Base-by-base conservation (phyloP, 2,888 invertebrate species). In the Branchellion lobata region DNA sequence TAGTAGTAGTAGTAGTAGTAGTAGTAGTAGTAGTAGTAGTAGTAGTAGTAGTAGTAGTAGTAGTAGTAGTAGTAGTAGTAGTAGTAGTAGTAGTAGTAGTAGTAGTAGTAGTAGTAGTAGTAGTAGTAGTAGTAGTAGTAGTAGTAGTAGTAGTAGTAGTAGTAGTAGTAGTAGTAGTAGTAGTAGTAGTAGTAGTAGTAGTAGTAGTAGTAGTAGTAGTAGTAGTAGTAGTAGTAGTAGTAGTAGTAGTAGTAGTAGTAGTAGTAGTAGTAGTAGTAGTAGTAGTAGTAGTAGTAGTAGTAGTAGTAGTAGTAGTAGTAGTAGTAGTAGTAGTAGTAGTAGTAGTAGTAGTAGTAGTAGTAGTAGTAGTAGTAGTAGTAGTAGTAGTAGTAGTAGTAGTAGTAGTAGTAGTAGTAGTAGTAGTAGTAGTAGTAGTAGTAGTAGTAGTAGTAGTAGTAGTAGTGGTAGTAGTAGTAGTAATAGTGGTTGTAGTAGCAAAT, bases 31-130 rank as follows among this genome's bases (percentile, higher is more conserved):
- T 57, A 57, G 61, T 57, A 57, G 61, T 57, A 57, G 61, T 57
- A 57, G 61, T 57, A 57, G 61, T 57, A 57, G 61, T 57, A 57
- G 61, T 57, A 57, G 61, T 57, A 57, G 61, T 57, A 57, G 61
- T 57, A 57, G 61, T 57, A 57, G 61, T 57, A 57, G 61, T 57
- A 57, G 61, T 72, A 72, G 27, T 72, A 72, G 27, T 72, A 72
- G 36, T 72, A 72, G 27, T 5, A 72, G 36, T 72, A 72, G 1
- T 36, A 72, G 27, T 72, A 72, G 61, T 57, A 57, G 61, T 57
- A 57, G 61, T 57, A 57, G 61, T 57, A 57, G 61, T 57, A 57
- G 61, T 57, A 57, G 61, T 57, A 57, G 61, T 57, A 57, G 61
- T 14, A 57, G n/a, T n/a, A n/a, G n/a, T n/a, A n/a, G n/a, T n/a